Conservation (phyloP, 37 sponge, comb jelly and placozoan genomes). For the Sycon ciliatum region DNA sequence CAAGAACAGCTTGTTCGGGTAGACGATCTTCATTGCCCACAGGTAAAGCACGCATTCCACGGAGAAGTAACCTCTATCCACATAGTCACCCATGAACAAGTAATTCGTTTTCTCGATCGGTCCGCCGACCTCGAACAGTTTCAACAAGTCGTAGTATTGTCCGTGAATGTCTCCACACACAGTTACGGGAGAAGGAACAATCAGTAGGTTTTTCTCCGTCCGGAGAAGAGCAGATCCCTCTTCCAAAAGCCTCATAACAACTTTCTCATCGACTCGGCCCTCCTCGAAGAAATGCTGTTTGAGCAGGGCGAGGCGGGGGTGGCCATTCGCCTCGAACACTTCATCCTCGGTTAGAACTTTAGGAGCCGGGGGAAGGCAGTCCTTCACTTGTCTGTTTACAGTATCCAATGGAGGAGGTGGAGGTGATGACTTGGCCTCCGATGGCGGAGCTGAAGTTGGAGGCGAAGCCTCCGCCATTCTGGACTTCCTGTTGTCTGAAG, state of each 20-base stretch:
- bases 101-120: slow-evolving; percentile 70
- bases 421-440: too few species aligned
- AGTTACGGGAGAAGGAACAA: slow-evolving; percentile 61
- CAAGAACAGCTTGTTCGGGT: slow-evolving; percentile 38
- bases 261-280: slow-evolving; percentile 68
- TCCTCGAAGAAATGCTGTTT: slow-evolving; percentile 75
- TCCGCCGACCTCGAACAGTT: slow-evolving; percentile 92
- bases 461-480: too few species aligned
- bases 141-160: slow-evolving; percentile 91
- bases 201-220: slow-evolving; percentile 34
- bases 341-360: too few species aligned
- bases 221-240: slow-evolving; percentile 42
- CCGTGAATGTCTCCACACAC: slow-evolving; percentile 98
- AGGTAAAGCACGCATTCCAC: slow-evolving; percentile 44
- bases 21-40: slow-evolving; percentile 39
- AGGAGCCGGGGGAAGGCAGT: too few species aligned
- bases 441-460: too few species aligned
- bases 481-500: too few species aligned
- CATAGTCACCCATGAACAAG: slow-evolving; percentile 75
- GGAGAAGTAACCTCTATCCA: slow-evolving; percentile 55
- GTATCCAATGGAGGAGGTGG: too few species aligned
- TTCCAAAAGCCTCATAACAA: slow-evolving; percentile 54
- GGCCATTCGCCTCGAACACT: slow-evolving; percentile 58
- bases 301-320: slow-evolving; percentile 56
- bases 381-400: too few species aligned